Conservation (phyloP, 2,888 invertebrate species). For the Augiades crinisus region DNA sequence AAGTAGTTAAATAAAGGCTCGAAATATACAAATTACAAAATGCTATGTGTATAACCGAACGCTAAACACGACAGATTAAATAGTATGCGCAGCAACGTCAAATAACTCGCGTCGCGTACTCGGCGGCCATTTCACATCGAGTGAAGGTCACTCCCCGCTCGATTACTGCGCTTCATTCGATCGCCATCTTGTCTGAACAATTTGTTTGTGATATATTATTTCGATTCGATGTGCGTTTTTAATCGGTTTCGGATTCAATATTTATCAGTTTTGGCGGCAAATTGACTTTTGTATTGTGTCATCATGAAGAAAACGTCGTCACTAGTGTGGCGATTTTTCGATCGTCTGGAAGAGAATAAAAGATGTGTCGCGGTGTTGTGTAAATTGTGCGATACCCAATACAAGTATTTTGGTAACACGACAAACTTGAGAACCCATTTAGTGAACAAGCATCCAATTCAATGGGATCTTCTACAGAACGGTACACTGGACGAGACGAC, state of each 20-base stretch:
- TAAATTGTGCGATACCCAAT: constrained; percentile 71
- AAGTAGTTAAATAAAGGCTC: too few species aligned
- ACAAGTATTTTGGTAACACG: constrained; percentile 74
- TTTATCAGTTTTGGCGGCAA: constrained; percentile 55
- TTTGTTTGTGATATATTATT: constrained; percentile 46
- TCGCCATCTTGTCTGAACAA: constrained; percentile 45
- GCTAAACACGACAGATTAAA: neutral
- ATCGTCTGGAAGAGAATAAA: constrained; percentile 58
- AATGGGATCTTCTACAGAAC: constrained; percentile 69
- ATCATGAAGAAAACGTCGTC: constrained; percentile 71
- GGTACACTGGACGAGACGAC: constrained; percentile 56
- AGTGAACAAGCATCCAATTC: constrained; percentile 69
- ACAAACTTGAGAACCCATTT: constrained; percentile 69
- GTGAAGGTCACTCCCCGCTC: constrained; percentile 49
- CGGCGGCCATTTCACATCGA: constrained; percentile 40
- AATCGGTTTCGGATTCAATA: constrained; percentile 53
- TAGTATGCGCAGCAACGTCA: constrained; percentile 27
- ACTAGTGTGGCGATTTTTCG: constrained; percentile 72
- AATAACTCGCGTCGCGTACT: constrained; percentile 21
- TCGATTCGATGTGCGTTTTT: constrained; percentile 60
- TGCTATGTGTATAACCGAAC: neutral
- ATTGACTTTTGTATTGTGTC: constrained; percentile 43
- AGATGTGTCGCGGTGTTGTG: constrained; percentile 68
- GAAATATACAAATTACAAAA: neutral
- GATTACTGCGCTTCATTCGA: constrained; percentile 47